Evolutionary conservation across 2,888 invertebrate species (phyloP).

Genomic region (Epistrophe grossulariae): DNA sequence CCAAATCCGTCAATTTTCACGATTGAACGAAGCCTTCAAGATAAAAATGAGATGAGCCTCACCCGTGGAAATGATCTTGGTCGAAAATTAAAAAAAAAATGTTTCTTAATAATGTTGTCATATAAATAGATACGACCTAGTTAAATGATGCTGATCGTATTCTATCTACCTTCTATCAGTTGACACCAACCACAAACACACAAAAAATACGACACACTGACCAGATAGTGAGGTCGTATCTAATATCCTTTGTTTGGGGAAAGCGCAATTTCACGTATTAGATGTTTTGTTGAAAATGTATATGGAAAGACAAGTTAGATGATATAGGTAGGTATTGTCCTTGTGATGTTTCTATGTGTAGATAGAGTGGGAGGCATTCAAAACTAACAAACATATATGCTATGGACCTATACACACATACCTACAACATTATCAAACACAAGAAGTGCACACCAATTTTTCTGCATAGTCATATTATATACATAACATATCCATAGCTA

Average conservation of each 20-base stretch:
- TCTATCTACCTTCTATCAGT: not conserved
- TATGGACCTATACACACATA: not conserved
- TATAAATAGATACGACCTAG: not conserved
- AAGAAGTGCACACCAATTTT: constrained; percentile 31
- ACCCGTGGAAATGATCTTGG: too few species aligned
- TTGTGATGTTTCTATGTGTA: constrained; percentile 14
- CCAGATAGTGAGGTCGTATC: constrained; percentile 21
- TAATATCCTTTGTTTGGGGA: constrained; percentile 56
- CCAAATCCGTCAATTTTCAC: too few species aligned
- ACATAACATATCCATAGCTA: not conserved
- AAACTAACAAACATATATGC: not conserved
- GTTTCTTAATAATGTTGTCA: too few species aligned
- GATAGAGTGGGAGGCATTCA: not conserved
- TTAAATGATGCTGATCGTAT: not conserved
- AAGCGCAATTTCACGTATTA: constrained; percentile 37
- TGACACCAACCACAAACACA: constrained; percentile 18
- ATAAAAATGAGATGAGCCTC: too few species aligned
- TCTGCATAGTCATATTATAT: not conserved
- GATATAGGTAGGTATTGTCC: constrained; percentile 50
- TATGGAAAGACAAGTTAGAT: constrained; percentile 4
- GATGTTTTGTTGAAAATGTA: constrained; percentile 23
- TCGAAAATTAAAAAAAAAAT: too few species aligned
- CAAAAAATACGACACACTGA: constrained; percentile 2
- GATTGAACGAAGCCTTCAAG: too few species aligned
- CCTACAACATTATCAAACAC: not conserved